A percentile compares a stretch with the other conserved stretches of the same genome.
Conservation (phyloP, 2,113 vertebrate genomes). For the Odocoileus hemionus region DNA sequence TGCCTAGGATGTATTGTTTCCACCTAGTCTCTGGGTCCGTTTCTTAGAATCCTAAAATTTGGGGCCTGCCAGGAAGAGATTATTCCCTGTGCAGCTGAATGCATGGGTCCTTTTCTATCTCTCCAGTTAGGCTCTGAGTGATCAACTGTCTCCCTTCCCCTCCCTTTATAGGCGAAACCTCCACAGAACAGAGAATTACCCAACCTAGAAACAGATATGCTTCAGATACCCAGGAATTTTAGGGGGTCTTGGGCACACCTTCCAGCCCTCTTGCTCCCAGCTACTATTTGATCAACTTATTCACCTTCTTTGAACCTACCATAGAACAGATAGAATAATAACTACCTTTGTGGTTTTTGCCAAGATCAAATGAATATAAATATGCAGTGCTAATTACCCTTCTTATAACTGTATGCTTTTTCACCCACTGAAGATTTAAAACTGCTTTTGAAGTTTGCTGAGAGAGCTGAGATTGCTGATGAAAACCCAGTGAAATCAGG, state of each 20-base stretch:
- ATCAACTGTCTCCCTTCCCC: background rate
- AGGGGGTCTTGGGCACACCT: background rate
- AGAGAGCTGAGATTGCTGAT: background rate
- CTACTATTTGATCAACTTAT: background rate
- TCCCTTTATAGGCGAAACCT: background rate
- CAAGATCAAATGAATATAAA: conserved; percentile 44
- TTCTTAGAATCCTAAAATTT: background rate
- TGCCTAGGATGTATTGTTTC: background rate
- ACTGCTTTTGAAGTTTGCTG: conserved; percentile 19
- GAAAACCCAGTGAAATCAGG: background rate
- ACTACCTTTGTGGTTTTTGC: conserved; percentile 5
- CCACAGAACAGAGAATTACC: background rate
- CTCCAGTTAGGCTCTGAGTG: background rate
- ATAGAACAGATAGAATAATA: conserved; percentile 4
- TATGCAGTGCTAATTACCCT: background rate
- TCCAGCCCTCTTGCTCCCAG: background rate
- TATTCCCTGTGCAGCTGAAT: background rate
- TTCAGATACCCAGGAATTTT: background rate
- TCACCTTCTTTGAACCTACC: background rate
- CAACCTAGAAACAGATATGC: background rate
- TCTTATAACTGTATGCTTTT: conserved; percentile 14
- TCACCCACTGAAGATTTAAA: background rate
- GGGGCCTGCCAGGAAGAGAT: background rate
- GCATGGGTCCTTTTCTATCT: background rate
- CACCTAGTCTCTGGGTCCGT: background rate